Base-by-base conservation (phyloP, 2,113 vertebrate species). In the Trematocara variabile region DNA sequence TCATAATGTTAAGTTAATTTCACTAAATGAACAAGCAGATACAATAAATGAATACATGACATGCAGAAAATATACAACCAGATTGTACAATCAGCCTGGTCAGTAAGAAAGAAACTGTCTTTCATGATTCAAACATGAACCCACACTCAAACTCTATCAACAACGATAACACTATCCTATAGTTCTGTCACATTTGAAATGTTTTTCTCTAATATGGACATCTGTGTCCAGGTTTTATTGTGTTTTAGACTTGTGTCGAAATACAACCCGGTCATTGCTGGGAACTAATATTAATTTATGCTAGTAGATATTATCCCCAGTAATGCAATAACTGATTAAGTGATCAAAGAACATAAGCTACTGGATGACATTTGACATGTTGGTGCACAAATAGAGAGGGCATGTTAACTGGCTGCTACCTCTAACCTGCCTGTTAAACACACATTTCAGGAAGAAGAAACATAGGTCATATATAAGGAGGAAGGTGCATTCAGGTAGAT, bases 1-100 rank as follows among this genome's bases (percentile, higher is more conserved):
- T 85, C 88, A 89, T 20, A 63, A 84, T 89, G 63, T 91, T 78
- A 77, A 93, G 70, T 85, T 84, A 68, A 91, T 84, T 91, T 91
- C 50, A 82, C 30, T 81, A 81, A 82, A 86, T 89, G 87, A 92
- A 86, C 84, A 90, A 85, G 55, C 52, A 83, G 25, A 88, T 82
- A 56, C 50, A 73, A 73, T 33, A 78, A 77, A 79, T 83, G 14
- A 81, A 86, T 33, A 84, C 13, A 4, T 65, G 56, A 83, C 80
- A 82, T 6, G 4, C 14, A 30, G 37, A 81, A 50, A 86, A n/a
- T 82, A 58, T n/a, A 20, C n/a, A 39, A 39, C 58, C 65, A 25
- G 44, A 65, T 55, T 60, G 79, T 73, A 18, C 8, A 86, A 33
- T 77, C 73, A 20, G 44, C 37, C 30, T 8, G 39, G 20, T 20